Conservation (phyloP, 2,113 vertebrate genomes). For the Hippocampus zosterae region DNA sequence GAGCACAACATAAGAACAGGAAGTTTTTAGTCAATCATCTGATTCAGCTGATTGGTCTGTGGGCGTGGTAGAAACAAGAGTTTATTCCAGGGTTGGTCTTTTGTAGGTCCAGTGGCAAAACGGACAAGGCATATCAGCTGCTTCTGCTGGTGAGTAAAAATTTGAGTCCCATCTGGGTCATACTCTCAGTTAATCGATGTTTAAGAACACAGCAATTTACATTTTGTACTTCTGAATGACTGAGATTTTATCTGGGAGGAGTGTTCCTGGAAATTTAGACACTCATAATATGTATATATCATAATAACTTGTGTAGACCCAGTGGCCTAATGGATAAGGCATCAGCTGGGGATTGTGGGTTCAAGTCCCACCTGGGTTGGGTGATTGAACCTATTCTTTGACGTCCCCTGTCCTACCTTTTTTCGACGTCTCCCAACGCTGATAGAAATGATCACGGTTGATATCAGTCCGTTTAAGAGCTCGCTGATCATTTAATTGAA, state of each 20-base stretch:
- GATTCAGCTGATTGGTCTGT: neutral
- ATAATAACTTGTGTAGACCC: slow-evolving; percentile 64
- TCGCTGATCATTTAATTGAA: too few species aligned
- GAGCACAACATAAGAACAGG: neutral
- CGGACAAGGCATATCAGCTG: slow-evolving; percentile 99
- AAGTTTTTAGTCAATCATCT: neutral
- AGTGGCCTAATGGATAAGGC: slow-evolving; percentile 99
- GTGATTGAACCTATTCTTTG: too few species aligned
- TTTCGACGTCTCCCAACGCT: too few species aligned
- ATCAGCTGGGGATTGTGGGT: slow-evolving; percentile 99
- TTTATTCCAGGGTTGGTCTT: too few species aligned
- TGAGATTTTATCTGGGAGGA: too few species aligned
- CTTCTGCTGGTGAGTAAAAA: slow-evolving; percentile 98
- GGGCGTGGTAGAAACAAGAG: neutral
- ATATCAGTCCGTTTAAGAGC: too few species aligned
- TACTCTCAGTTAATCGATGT: neutral
- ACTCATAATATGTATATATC: too few species aligned
- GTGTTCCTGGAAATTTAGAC: too few species aligned
- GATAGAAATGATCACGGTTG: too few species aligned
- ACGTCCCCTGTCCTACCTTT: too few species aligned
- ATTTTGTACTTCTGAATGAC: too few species aligned
- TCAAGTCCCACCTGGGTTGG: slow-evolving; percentile 96
- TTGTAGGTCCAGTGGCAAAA: slow-evolving; percentile 92
- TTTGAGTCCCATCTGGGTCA: slow-evolving; percentile 98
- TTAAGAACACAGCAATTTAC: too few species aligned